A percentile compares a stretch with the other conserved stretches of the same genome.
phyloP scores from a whole-genome alignment of 2,113 vertebrate species.

The Hylia prasina region DNA sequence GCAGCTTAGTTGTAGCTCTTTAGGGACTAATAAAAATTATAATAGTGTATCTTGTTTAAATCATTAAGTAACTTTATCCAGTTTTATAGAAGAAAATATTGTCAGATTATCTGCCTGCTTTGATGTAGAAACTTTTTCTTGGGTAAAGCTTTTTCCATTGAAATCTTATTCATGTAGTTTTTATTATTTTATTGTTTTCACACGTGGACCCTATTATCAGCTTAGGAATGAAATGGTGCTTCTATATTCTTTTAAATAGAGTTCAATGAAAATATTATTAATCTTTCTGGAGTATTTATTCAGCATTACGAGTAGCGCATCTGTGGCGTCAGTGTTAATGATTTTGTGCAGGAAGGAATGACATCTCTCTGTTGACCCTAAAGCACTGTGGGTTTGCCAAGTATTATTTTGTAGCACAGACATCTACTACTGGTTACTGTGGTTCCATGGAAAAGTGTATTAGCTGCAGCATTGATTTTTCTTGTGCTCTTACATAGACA shows the following conservation, averaged over 20 bases:
- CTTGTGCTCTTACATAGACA: neutral
- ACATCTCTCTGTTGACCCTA: conserved; percentile 36
- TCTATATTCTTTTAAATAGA: conserved; percentile 38
- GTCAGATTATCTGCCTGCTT: conserved; percentile 49
- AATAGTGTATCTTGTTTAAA: conserved; percentile 39
- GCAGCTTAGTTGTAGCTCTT: neutral
- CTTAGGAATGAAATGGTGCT: conserved; percentile 34
- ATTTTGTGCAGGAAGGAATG: conserved; percentile 55
- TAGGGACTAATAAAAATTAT: conserved; percentile 44
- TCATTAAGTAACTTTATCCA: conserved; percentile 49
- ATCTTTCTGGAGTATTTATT: conserved; percentile 60
- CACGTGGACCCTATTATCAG: conserved; percentile 59
- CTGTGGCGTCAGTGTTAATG: conserved; percentile 54
- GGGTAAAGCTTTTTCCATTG: conserved; percentile 31
- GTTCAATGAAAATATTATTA: conserved; percentile 61
- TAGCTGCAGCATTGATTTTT: conserved; percentile 32
- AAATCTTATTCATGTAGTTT: conserved; percentile 30
- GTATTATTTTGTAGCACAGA: conserved; percentile 18
- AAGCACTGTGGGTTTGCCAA: conserved; percentile 34
- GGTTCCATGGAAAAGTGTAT: neutral
- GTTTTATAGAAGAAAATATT: conserved; percentile 43
- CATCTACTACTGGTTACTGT: conserved; percentile 8
- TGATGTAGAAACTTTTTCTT: conserved; percentile 50
- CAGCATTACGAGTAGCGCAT: conserved; percentile 38
- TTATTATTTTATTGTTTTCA: conserved; percentile 65